Conservation (phyloP, 2,113 vertebrate genomes). For the Mus pahari region DNA sequence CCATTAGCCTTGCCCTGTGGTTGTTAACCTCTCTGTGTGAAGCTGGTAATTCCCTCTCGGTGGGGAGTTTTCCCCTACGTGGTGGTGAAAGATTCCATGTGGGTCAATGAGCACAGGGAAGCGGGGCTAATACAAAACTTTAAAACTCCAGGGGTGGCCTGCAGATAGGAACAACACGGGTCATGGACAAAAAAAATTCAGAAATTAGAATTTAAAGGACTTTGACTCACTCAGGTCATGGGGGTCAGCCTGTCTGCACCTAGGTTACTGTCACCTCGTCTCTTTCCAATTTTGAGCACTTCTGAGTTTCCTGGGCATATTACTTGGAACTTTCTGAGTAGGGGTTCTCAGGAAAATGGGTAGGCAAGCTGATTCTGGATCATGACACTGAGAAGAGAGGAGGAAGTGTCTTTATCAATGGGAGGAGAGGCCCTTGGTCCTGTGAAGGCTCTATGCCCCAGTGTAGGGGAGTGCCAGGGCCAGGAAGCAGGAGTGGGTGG, state of each 20-base stretch:
- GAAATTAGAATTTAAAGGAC: conserved; percentile 32
- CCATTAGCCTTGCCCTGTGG: conserved; percentile 56
- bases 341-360: background rate
- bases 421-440: too few species aligned
- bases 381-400: background rate
- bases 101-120: conserved; percentile 60
- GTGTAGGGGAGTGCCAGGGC: too few species aligned
- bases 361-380: background rate
- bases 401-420: background rate
- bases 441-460: too few species aligned
- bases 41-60: conserved; percentile 53
- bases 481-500: too few species aligned
- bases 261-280: background rate
- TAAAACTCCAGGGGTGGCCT: conserved; percentile 20
- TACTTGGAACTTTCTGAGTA: background rate
- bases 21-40: conserved; percentile 67
- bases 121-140: conserved; percentile 45
- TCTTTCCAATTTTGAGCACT: background rate
- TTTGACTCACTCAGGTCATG: background rate
- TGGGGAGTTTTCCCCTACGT: background rate
- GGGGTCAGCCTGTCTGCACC: background rate
- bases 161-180: background rate
- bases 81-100: conserved; percentile 7
- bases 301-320: background rate
- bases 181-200: background rate